Conservation (phyloP, 2,113 vertebrate species). For the Notothenia rossii region DNA sequence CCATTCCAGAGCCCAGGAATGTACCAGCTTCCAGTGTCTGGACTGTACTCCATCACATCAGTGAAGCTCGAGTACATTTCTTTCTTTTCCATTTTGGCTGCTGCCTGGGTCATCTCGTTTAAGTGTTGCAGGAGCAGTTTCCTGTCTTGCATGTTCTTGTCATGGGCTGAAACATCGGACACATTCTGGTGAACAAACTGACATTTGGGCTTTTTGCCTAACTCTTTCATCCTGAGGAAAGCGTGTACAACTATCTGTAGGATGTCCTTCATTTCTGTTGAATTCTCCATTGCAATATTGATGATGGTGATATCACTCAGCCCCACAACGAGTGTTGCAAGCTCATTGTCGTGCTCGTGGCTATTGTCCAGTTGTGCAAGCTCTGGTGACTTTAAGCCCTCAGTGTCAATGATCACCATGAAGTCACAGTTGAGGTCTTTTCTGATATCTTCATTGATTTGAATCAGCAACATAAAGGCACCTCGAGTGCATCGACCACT, state of each 20-base stretch:
- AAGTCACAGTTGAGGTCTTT: no score
- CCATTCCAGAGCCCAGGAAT: constrained; percentile 82
- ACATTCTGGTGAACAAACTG: constrained; percentile 87
- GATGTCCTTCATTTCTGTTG: constrained; percentile 77
- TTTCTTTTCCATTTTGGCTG: constrained; percentile 82
- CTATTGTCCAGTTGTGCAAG: constrained; percentile 71
- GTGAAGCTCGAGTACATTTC: constrained; percentile 67
- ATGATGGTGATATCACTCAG: constrained; percentile 85
- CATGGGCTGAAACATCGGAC: constrained; percentile 76
- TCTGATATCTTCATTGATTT: no score
- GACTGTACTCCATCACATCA: constrained; percentile 78
- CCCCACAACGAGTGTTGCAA: constrained; percentile 85
- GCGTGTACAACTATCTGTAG: constrained; percentile 79
- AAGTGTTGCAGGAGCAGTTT: constrained; percentile 78
- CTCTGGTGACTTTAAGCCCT: constrained; percentile 77
- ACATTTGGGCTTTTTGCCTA: constrained; percentile 80
- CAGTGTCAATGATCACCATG: no score
- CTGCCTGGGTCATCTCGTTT: constrained; percentile 78
- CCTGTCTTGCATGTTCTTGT: constrained; percentile 81
- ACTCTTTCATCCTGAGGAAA: constrained; percentile 78
- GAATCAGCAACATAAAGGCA: no score
- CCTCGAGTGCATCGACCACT: no score
- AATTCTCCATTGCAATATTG: constrained; percentile 81
- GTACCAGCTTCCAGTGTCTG: constrained; percentile 76
- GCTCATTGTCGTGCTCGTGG: constrained; percentile 83